Base-by-base conservation (phyloP, 2,888 invertebrate genomes). In the Ichneumon xanthorius region DNA sequence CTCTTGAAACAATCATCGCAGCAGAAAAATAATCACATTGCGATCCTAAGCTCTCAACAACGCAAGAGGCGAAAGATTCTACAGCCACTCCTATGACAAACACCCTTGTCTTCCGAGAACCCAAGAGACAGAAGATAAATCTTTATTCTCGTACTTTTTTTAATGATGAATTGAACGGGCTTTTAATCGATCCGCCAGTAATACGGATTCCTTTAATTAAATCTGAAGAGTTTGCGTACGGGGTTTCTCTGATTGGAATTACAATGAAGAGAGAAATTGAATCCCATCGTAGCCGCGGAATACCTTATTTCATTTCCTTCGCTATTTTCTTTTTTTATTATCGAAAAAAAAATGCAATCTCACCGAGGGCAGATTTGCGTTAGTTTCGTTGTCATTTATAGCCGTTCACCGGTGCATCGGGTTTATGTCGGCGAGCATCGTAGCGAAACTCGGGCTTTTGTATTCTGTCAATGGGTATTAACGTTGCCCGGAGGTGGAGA, bases 381-480 rank as follows among this genome's bases (percentile, higher is more conserved):
- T 16, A 48, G 16, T 48, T 48, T 48, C 45, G 16, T 48, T 48
- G 14, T 14, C 45, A 48, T 48, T 16, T 4, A 48, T 16, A 48
- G 45, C 16, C 11, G 45, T 16, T 48, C 45, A 16, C 1, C 45
- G 45, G 14, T 16, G 16, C 14, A 48, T 48, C 45, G 45, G 45
- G 45, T 48, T 14, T 48, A 16, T 48, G 14, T 48, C 45, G 45
- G 4, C 9, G 11, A 26, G 58, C 26, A 26, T 58, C 26, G 58
- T 26, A 22, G 58, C 22, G 58, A 58, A 58, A 58, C 26, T 19
- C 45, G 26, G 26, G 58, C 58, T 58, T 58, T 58, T 58, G 58
- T 26, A 58, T 58, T 58, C 22, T 58, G 58, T 58, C 58, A 58
- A 9, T 14, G 22, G 22, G 26, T 58, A 58, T 58, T 58, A 58